Evolutionary conservation across 2,888 invertebrate species (phyloP), one percentile per base, ranked within the genome.

Genomic region (Trichacis sp.): DNA sequence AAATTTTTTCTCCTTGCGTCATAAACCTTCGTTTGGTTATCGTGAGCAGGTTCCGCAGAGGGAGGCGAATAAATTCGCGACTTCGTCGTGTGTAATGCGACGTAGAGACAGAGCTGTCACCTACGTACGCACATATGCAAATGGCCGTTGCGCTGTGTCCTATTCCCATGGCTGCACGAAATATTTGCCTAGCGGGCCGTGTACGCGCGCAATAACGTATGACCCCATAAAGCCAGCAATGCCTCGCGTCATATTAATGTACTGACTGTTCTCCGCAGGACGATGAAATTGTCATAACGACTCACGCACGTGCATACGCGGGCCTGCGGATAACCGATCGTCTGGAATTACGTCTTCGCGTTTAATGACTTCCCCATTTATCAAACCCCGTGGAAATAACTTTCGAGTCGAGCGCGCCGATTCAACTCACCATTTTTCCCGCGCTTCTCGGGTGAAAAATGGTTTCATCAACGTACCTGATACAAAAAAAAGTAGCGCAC

Each of bases 171-270:
- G 40, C 38, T 46, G 47, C 47, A 45, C 49, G 62, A 60, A 56
- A 64, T 64, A 62, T 52, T 53, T 64, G 50, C 63, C 46, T 33
- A 36, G 17, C 36, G 48, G 48, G 63, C 55, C 63, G 68, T 58
- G 58, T 56, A 63, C 47, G 45, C 48, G 48, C 63, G 69, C 63
- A 68, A 70, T 78, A 77, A 78, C 73, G 73, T 77, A 77, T 66
- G 74, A 77, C 71, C 73, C 74, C 75, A 74, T 78, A 77, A 78
- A 77, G 64, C 72, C 72, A 64, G 72, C 73, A 73, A 73, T 72
- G 73, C 62, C 59, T 60, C 30, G 65, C 67, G 71, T 75, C 73
- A 76, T 75, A 74, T 62, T 72, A 75, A 73, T 70, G 68, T 68
- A 69, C 70, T 54, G 72, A 67, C 70, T 69, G 60, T 60, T 60